These are phyloP conservation scores for Periophthalmus modestus DNA, from an alignment of 2,113 vertebrate species.

Conservation along the genomic window DNA sequence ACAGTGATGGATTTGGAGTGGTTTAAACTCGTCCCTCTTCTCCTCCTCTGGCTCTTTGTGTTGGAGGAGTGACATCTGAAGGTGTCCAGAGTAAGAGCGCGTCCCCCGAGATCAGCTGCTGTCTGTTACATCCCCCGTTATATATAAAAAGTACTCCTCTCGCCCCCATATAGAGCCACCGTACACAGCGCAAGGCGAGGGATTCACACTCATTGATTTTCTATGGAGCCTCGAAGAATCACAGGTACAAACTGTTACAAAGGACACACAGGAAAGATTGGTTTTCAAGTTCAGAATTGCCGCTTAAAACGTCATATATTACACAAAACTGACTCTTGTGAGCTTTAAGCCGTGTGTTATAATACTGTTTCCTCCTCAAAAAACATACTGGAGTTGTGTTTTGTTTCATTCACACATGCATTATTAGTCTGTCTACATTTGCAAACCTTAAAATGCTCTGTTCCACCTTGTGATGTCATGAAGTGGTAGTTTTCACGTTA, in stretches of 20 bases:
- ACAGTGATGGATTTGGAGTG: neutral
- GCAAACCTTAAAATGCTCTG: too few species aligned
- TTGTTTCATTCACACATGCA: too few species aligned
- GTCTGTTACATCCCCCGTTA: slow-evolving; percentile 2
- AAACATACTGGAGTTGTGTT: too few species aligned
- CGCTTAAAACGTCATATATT: neutral
- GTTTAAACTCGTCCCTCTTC: neutral
- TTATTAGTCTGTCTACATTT: too few species aligned
- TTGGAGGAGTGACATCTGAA: neutral
- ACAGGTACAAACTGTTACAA: neutral
- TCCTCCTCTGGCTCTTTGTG: neutral
- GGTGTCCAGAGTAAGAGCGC: neutral
- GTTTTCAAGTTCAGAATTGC: neutral
- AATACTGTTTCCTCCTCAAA: too few species aligned
- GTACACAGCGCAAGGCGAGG: neutral
- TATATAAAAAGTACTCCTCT: neutral
- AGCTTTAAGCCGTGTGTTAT: neutral
- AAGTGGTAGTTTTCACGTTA: too few species aligned
- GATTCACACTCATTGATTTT: neutral
- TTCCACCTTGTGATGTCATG: too few species aligned
- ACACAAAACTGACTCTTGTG: neutral
- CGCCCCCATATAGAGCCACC: neutral
- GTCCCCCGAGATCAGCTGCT: neutral
- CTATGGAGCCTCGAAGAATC: neutral
- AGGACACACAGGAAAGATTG: neutral